Percentiles rank a stretch among this genome's conserved stretches.
Conservation (phyloP, 2,113 vertebrate species). For the Desmodus rotundus region DNA sequence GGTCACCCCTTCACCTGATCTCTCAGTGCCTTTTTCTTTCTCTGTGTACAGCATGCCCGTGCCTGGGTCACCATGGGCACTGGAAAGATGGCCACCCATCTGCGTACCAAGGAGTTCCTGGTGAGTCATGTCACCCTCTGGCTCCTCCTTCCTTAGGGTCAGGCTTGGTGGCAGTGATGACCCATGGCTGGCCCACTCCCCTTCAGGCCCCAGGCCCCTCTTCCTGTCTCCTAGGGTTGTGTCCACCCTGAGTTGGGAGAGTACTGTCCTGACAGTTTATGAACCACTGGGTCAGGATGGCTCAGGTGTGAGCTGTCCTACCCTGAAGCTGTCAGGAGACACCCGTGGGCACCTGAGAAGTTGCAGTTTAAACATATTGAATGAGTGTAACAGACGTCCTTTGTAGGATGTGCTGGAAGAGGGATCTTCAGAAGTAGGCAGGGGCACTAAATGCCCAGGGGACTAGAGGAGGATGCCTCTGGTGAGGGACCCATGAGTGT, state of each 20-base stretch:
- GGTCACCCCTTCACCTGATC: not conserved
- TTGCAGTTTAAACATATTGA: not conserved
- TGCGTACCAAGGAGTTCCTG: not conserved
- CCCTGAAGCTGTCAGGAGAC: not conserved
- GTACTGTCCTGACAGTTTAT: not conserved
- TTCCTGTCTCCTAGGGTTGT: not conserved
- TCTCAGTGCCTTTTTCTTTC: not conserved
- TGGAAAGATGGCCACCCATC: not conserved
- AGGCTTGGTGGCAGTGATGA: not conserved
- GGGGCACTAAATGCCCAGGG: not conserved
- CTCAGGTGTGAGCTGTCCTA: not conserved
- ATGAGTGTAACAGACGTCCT: not conserved
- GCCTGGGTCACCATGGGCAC: not conserved
- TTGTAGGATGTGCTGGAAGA: rapidly evolving
- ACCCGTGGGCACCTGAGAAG: not conserved
- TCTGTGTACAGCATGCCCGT: not conserved
- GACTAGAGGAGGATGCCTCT: too few relatives aligned
- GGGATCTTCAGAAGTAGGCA: not conserved
- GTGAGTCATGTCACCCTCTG: not conserved
- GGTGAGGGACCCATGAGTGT: rapidly evolving
- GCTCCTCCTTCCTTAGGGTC: not conserved
- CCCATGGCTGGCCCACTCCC: too few relatives aligned
- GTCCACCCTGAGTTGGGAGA: not conserved
- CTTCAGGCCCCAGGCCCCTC: too few relatives aligned
- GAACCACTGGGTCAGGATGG: not conserved